Evolutionary conservation across 2,888 invertebrate species (phyloP).

Genomic region (Anoncus sp.): DNA sequence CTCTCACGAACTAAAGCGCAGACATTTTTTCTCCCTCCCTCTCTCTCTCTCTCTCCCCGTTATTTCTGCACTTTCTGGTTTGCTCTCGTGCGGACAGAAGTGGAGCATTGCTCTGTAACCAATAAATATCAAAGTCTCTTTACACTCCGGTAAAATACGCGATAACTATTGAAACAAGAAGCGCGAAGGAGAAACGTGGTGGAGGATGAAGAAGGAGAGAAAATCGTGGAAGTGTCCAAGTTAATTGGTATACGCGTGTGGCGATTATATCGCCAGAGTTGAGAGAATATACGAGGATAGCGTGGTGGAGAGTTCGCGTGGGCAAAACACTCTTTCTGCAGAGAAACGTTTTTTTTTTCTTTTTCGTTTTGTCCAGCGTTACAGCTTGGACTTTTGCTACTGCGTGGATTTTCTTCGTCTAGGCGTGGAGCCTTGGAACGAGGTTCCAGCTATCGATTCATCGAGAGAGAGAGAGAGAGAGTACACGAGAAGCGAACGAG

Average conservation of each 20-base stretch:
- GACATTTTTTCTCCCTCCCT: constrained; percentile 15
- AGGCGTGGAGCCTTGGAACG: neutral
- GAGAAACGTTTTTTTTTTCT: constrained; percentile 13
- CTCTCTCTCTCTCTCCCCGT: constrained; percentile 6
- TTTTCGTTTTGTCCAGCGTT: neutral
- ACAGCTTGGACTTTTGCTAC: constrained; percentile 23
- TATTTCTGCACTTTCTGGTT: constrained; percentile 26
- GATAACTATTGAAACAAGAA: constrained; percentile 46
- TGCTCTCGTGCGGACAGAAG: constrained; percentile 55
- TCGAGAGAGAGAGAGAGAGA: constrained; percentile 43
- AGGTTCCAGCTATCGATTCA: constrained; percentile 45
- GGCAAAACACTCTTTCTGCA: constrained; percentile 26
- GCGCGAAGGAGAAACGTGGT: constrained; percentile 5
- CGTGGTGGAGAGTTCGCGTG: constrained; percentile 62
- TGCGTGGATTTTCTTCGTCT: constrained; percentile 15
- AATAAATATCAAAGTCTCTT: constrained; percentile 58
- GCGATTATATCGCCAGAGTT: constrained; percentile 72
- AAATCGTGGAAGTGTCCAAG: constrained; percentile 67
- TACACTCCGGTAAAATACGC: constrained; percentile 42
- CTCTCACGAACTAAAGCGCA: constrained; percentile 62
- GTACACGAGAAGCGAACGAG: constrained; percentile 31
- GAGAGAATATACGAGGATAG: constrained; percentile 67
- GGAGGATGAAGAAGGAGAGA: constrained; percentile 30
- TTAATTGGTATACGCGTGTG: constrained; percentile 75
- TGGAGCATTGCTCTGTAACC: constrained; percentile 59